Conservation (phyloP, 1,140 invertebrate species). For the Maniola jurtina region DNA sequence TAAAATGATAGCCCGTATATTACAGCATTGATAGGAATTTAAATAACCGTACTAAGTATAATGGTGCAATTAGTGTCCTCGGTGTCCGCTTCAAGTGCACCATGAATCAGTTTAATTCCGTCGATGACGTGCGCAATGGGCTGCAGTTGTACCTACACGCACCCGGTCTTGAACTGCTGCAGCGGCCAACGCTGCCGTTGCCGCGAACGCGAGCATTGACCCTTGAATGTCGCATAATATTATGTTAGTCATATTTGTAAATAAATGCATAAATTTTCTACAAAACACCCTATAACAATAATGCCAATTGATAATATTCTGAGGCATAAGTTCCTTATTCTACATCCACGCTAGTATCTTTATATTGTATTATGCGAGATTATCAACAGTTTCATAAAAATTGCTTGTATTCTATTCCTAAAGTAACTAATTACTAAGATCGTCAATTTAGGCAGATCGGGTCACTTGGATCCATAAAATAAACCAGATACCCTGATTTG, state of each 20-base stretch:
- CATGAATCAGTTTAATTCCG: slow-evolving; percentile 61
- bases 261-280: neutral
- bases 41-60: slow-evolving; percentile 30
- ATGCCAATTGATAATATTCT: neutral
- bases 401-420: no score
- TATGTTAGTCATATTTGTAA: slow-evolving; percentile 34
- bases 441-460: no score
- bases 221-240: slow-evolving; percentile 54
- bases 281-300: slow-evolving; percentile 20
- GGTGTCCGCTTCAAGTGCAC: slow-evolving; percentile 37
- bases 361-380: no score
- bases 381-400: no score
- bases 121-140: slow-evolving; percentile 56
- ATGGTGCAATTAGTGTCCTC: slow-evolving; percentile 42
- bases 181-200: slow-evolving; percentile 34
- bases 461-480: no score
- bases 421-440: no score
- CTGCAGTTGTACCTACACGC: slow-evolving; percentile 33
- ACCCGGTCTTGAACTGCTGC: slow-evolving; percentile 55
- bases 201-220: slow-evolving; percentile 57
- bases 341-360: no score
- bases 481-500: no score
- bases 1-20: slow-evolving; percentile 27
- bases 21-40: slow-evolving; percentile 27
- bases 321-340: no score